Percentiles rank a stretch among this genome's conserved stretches.
Evolutionary conservation across 2,888 invertebrate genomes (phyloP).

Genomic region (Apamea anceps): DNA sequence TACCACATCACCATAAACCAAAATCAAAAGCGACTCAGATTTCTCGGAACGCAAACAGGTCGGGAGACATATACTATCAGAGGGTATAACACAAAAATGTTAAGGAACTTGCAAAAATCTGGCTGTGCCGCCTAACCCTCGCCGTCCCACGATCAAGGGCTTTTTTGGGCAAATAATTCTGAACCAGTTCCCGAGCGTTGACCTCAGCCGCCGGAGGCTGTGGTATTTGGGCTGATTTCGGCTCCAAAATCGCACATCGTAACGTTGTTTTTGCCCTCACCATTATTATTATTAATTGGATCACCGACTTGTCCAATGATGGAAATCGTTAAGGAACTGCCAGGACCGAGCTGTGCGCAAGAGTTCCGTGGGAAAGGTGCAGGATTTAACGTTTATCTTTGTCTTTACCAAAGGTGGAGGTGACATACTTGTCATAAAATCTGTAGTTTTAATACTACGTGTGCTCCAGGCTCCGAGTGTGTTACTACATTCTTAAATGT

Average conservation of each 20-base stretch:
- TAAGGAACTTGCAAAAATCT: slow-evolving; percentile 72
- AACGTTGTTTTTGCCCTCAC: slow-evolving; percentile 84
- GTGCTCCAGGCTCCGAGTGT: neutral
- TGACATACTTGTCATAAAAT: slow-evolving; percentile 19
- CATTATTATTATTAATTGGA: slow-evolving; percentile 90
- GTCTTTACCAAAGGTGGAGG: neutral
- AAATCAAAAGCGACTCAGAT: slow-evolving; percentile 56
- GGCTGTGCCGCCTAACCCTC: slow-evolving; percentile 70
- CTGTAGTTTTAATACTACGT: slow-evolving; percentile 28
- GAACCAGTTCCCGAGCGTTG: slow-evolving; percentile 84
- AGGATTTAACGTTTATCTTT: slow-evolving; percentile 7
- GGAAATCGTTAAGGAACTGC: slow-evolving; percentile 79
- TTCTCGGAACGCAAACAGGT: slow-evolving; percentile 54
- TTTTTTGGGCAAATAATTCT: slow-evolving; percentile 86
- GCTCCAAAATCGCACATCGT: slow-evolving; percentile 86
- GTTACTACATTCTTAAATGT: neutral
- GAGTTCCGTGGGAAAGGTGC: slow-evolving; percentile 70
- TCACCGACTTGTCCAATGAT: slow-evolving; percentile 81
- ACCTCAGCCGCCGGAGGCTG: slow-evolving; percentile 78
- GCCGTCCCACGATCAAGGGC: slow-evolving; percentile 76
- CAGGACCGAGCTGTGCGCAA: slow-evolving; percentile 66
- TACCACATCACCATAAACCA: slow-evolving; percentile 59
- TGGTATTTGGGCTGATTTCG: slow-evolving; percentile 87
- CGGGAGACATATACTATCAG: slow-evolving; percentile 55
- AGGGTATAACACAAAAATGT: slow-evolving; percentile 69